Evolutionary conservation across 2,797 vertebrate genomes (phyloP), one percentile per base, ranked within the genome.

Genomic region (Sebastiscus tertius): DNA sequence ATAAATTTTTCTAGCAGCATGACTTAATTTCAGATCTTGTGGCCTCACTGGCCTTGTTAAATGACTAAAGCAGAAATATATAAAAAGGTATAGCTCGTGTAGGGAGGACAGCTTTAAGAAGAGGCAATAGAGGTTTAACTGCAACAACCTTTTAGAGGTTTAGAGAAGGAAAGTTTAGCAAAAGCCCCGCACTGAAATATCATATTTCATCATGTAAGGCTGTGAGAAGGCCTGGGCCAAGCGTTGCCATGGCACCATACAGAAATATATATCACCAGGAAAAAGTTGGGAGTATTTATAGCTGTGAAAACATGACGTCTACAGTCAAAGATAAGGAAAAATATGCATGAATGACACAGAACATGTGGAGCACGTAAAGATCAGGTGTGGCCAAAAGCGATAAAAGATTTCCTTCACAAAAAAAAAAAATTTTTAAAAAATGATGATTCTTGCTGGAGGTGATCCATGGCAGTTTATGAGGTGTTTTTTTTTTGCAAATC

Each of bases 1-100:
- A 88, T 88, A 22, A n/a, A 82, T 83, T 74, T 78, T 81, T 87
- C 86, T 91, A 94, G 93, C 94, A 96, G 94, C 94, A 93, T 86
- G 87, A 90, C 75, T 86, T 93, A 77, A 90, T 84, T 91, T 90
- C 71, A 86, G 80, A 88, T 90, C 55, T 72, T 80, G 81, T 86
- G 77, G 85, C 59, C 20, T 88, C 73, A 87, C 78, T 89, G 87
- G 86, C 86, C 81, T 77, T 79, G 75, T 89, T 85, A 86, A 80
- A 84, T 76, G 36, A 83, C 42, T 62, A 29, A 80, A 71, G 87
- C 24, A 42, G 42, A 89, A 79, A 66, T 68, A 52, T 69, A 66
- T 76, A 84, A 84, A 77, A 84, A 77, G 3, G 39, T 77, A 54
- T 5, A 76, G 52, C 66, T 70, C 8, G 65, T 85, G 63, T 42